Evolutionary conservation across 2,888 invertebrate species (phyloP), one percentile per base, ranked within the genome.

Genomic region (Doris montereyensis): DNA sequence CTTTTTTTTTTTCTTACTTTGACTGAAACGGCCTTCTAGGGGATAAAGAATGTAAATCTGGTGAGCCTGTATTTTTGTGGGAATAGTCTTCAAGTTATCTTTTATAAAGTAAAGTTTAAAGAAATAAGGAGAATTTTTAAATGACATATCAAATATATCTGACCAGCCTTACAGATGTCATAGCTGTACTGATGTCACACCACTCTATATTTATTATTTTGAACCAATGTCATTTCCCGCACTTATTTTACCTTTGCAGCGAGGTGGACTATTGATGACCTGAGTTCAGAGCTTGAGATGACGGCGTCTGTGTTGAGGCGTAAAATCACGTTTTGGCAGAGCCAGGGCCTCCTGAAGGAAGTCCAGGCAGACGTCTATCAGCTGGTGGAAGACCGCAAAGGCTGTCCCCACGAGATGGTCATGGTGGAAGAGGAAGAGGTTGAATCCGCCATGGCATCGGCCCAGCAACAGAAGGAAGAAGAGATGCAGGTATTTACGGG

Each of bases 371-470:
- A 97, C 89, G 93, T 94, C 1, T 97, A 95, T 82, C 83, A 89
- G 52, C 84, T 92, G 78, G 87, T 91, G 8, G 92, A 92, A 84
- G 92, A 92, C 72, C 89, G 89, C 75, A 87, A 86, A 68, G 88
- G 87, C 17, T 80, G 86, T 72, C 82, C 85, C 30, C 87, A 88
- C 79, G 87, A 87, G 57, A 76, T 87, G 30, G 82, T 85, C 60
- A 81, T 94, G 35, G 95, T 95, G 86, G 97, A 97, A 90, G 92
- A 92, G 77, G 97, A 97, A 86, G 97, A 97, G 91, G 93, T 95
- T 0, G 97, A 97, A 92, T 97, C 97, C 90, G 97, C 96, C 0
- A 97, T 97, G 96, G 97, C 97, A 0, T 97, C 97, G 26, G 95
- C 97, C 0, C 96, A 97, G 90, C 97, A 97, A 90, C 97, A 97